Conservation (phyloP, 2,888 invertebrate genomes). For the Caradrina kadenii region DNA sequence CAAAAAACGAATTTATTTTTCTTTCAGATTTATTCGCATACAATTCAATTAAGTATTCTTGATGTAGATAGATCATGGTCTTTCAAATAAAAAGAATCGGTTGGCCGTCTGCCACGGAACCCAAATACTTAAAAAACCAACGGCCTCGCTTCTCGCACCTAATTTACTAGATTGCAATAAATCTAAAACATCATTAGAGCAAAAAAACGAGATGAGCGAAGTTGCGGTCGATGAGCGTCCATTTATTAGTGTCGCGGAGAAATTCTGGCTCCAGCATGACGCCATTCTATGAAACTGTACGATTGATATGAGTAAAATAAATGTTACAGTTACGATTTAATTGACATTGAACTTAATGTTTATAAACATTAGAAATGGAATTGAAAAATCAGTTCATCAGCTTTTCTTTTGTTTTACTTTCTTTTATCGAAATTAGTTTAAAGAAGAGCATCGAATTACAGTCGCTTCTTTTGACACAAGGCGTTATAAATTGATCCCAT, state of each 20-base stretch:
- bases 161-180: slow-evolving; percentile 71
- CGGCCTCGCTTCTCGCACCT: slow-evolving; percentile 42
- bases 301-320: slow-evolving; percentile 24
- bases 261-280: slow-evolving; percentile 55
- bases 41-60: too few species aligned
- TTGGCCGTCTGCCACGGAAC: slow-evolving; percentile 18
- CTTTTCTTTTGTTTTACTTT: background rate
- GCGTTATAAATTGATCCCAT: slow-evolving; percentile 82
- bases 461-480: slow-evolving; percentile 76
- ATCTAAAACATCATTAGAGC: slow-evolving; percentile 77
- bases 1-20: too few species aligned
- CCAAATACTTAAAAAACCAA: slow-evolving; percentile 25
- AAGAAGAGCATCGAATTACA: slow-evolving; percentile 59
- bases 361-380: background rate
- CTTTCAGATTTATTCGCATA: too few species aligned
- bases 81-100: background rate
- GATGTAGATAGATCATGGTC: background rate
- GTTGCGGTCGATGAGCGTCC: slow-evolving; percentile 60
- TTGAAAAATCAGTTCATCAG: background rate
- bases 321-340: slow-evolving; percentile 10
- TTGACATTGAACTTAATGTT: background rate
- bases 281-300: slow-evolving; percentile 44
- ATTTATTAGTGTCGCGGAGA: slow-evolving; percentile 74
- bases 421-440: slow-evolving; percentile 18
- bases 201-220: slow-evolving; percentile 66